phyloP scores from a whole-genome alignment of 2,113 vertebrate species.

The Carollia perspicillata region DNA sequence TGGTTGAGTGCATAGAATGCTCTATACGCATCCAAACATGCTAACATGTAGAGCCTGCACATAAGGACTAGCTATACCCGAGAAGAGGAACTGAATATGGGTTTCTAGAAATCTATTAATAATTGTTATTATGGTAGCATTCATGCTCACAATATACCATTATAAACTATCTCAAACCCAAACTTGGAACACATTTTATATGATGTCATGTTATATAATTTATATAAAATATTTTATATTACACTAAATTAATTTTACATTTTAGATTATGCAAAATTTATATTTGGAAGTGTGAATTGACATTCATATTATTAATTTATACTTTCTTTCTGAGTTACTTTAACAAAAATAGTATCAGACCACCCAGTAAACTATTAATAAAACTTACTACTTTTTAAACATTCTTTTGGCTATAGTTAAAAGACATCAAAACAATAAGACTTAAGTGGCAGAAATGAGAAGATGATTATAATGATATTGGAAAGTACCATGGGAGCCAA shows the following conservation, averaged over 20 bases:
- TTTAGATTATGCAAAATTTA: not conserved
- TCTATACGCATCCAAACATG: not conserved
- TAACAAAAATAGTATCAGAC: not conserved
- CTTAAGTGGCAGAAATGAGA: not conserved
- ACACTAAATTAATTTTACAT: not conserved
- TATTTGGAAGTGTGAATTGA: not conserved
- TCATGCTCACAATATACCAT: not conserved
- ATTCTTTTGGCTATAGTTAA: not conserved
- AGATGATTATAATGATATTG: not conserved
- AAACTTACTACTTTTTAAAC: not conserved
- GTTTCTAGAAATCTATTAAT: not conserved
- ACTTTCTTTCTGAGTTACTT: not conserved
- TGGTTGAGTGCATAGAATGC: not conserved
- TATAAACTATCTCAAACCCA: not conserved
- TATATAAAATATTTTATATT: not conserved
- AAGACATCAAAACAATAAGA: not conserved
- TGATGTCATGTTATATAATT: not conserved
- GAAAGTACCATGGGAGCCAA: not conserved
- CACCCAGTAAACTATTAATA: not conserved
- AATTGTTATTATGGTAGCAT: not conserved
- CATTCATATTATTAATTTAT: not conserved
- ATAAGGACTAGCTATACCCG: not conserved
- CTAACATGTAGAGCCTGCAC: not conserved
- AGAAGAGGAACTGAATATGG: not conserved
- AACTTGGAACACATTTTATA: not conserved